Base-by-base conservation (phyloP, 2,797 vertebrate genomes). In the Alosa sapidissima region DNA sequence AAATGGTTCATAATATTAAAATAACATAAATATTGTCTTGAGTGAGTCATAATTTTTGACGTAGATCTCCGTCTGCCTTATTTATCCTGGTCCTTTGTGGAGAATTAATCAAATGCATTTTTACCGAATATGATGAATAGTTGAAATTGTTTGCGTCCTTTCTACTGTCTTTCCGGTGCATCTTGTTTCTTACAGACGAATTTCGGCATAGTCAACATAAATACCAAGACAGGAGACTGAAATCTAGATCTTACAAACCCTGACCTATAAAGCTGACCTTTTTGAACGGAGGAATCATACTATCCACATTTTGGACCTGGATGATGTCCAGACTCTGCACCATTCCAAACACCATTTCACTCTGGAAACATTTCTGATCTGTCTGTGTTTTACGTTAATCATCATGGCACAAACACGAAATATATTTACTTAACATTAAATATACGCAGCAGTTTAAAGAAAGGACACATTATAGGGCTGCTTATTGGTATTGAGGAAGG, bases 181-280 rank as follows among this genome's bases (percentile, higher is more conserved):
- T 33, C 28, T 33, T 28, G 68, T 47, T 45, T 45, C 16, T 78
- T 2, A 78, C 16, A 47, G 41, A 9, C 6, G 16, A 16, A 78
- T 75, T 75, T 75, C 13, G 33, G 19, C 14, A 78, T 47, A 41
- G 41, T 4, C 41, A 41, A 45, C 72, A 45, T 21, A 78, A 78
- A 78, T 45, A n/a, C 24, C 36, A 47, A 72, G 65, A 36, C 28
- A 36, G 11, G 10, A 72, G 11, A 36, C 41, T 41, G 41, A 78
- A 78, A 78, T 78, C 16, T 78, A 41, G 41, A 1, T 45, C 41
- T 78, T 45, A 78, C 72, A 21, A 45, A 78, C 16, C 68, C 68
- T 78, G 72, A 78, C 72, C 72, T 78, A 45, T 78, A 41, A 45
- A 7, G 72, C 72, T 78, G 72, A n/a, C 72, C 72, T 78, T 78